Conservation (phyloP, 2,113 vertebrate genomes). For the Bos taurus region ARS-UCD2.0 NC_037349.1:33451501-33452000, state of each 20-base stretch:
- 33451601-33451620: not conserved
- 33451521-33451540: not conserved
- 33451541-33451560: not conserved
- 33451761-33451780: not conserved
- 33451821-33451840: not conserved
- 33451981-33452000: not conserved
- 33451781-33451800: not conserved
- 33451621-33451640: not conserved
- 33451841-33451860: not conserved
- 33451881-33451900: not conserved
- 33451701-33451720: not conserved
- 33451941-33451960: not conserved
- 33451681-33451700: not conserved
- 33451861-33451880: not conserved
- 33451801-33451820: not conserved
- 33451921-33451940: not conserved
- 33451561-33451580: not conserved
- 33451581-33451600: not conserved
- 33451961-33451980: not conserved
- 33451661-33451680: not conserved
- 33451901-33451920: not conserved
- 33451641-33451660: not conserved
- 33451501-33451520: not conserved
- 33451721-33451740: not conserved
- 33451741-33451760: not conserved